Evolutionary conservation across 1,140 invertebrate species (phyloP).

Genomic region (Meloidogyne exigua): DNA sequence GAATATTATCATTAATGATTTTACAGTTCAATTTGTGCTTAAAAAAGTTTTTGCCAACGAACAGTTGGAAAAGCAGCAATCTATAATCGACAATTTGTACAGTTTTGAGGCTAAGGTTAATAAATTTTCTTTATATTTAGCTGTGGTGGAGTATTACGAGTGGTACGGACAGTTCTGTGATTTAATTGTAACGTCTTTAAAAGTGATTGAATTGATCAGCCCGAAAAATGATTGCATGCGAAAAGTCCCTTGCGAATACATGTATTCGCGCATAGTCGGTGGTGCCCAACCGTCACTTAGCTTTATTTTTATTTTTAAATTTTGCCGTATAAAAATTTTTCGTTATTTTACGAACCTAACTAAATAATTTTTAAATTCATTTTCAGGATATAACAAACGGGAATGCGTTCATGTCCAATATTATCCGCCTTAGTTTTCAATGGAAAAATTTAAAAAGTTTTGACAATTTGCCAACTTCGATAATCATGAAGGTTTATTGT

Average conservation of each 20-base stretch:
- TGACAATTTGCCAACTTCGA: conserved; percentile 11
- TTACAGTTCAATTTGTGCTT: conserved; percentile 25
- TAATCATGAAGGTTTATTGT: conserved; percentile 33
- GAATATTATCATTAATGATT: conserved; percentile 17
- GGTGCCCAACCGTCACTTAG: neutral
- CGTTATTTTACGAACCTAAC: no score
- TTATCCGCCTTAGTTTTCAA: conserved; percentile 30
- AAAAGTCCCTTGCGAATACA: no score
- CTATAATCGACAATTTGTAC: conserved; percentile 8
- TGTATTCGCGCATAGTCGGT: no score
- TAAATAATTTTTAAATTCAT: neutral
- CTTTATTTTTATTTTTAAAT: neutral
- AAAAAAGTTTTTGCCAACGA: conserved; percentile 4
- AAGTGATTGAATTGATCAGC: no score
- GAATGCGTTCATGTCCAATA: conserved; percentile 38
- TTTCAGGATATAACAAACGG: conserved; percentile 25
- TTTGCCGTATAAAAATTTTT: neutral
- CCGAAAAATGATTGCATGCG: no score
- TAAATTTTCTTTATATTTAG: no score
- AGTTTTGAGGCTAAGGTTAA: conserved; percentile 19
- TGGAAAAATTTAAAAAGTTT: conserved; percentile 23
- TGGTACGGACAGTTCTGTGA: no score
- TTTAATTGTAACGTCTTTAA: no score
- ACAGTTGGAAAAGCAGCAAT: neutral
- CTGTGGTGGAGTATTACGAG: no score